phyloP scores from a whole-genome alignment of 2,888 invertebrate species.

The Ophraella communa region DNA sequence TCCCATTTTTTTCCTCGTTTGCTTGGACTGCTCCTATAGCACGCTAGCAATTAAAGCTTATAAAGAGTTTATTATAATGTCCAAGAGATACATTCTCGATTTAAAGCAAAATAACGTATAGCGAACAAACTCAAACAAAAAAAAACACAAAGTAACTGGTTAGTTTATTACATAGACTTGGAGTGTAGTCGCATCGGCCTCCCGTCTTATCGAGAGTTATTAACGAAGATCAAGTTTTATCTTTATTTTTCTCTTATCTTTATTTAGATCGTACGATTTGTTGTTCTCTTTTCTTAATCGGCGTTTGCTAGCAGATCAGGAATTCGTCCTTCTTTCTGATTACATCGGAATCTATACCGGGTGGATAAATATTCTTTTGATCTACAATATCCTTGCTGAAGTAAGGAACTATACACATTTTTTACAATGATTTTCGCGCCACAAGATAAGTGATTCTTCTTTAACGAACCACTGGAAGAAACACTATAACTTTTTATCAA shows the following conservation, averaged over 20 bases:
- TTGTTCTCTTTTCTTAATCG: no score
- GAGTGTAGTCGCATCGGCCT: background rate
- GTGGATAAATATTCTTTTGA: no score
- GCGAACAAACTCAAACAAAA: no score
- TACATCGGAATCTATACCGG: no score
- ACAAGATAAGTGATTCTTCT: no score
- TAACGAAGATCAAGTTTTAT: background rate
- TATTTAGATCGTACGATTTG: conserved; percentile 3
- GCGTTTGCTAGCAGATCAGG: conserved; percentile 1
- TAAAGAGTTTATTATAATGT: background rate
- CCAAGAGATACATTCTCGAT: background rate
- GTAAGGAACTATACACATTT: no score
- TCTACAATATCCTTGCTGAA: no score
- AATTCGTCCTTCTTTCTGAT: conserved; percentile 5
- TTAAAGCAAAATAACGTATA: background rate
- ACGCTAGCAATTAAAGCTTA: background rate
- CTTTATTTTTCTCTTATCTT: background rate
- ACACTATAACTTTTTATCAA: no score
- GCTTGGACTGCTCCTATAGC: background rate
- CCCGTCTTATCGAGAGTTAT: background rate
- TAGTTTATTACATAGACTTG: background rate
- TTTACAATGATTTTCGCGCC: no score
- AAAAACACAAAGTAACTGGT: background rate
- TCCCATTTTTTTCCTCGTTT: background rate
- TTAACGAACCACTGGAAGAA: no score